These are phyloP conservation scores for Geotrupes spiniger DNA, from an alignment of 2,888 invertebrate species.

Conservation along the genomic window DNA sequence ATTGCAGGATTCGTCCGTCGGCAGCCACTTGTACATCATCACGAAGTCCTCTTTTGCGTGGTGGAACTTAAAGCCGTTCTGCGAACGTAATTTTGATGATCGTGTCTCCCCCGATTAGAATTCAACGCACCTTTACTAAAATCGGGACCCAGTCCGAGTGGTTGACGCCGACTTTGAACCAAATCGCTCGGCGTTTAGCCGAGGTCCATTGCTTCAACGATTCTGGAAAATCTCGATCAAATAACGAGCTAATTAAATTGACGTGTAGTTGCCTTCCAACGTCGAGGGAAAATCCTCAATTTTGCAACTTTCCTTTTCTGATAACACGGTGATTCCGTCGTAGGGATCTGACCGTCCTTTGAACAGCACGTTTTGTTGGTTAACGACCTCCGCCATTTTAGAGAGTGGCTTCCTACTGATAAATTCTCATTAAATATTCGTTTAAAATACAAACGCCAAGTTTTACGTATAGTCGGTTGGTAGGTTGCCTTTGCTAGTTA, in stretches of 20 bases:
- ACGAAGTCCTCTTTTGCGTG: constrained; percentile 78
- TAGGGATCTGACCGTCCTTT: constrained; percentile 61
- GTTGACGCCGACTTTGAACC: constrained; percentile 74
- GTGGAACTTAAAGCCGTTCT: constrained; percentile 84
- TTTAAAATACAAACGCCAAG: no score
- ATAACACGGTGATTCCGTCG: constrained; percentile 71
- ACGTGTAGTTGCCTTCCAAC: constrained; percentile 55
- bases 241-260: neutral
- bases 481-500: no score
- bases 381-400: constrained; percentile 13
- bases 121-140: constrained; percentile 60
- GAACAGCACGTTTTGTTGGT: constrained; percentile 43
- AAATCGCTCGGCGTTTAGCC: constrained; percentile 67
- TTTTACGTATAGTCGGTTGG: no score
- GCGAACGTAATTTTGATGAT: constrained; percentile 30
- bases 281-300: constrained; percentile 52
- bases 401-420: constrained; percentile 12
- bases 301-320: constrained; percentile 57
- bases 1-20: constrained; percentile 57
- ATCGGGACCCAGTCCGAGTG: constrained; percentile 75
- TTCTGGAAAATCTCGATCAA: constrained; percentile 58
- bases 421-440: neutral
- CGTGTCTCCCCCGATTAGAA: neutral
- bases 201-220: constrained; percentile 67
- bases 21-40: constrained; percentile 80